Evolutionary conservation across 1,140 invertebrate genomes (phyloP).

Genomic region (Trachymyrmex cornetzi): DNA sequence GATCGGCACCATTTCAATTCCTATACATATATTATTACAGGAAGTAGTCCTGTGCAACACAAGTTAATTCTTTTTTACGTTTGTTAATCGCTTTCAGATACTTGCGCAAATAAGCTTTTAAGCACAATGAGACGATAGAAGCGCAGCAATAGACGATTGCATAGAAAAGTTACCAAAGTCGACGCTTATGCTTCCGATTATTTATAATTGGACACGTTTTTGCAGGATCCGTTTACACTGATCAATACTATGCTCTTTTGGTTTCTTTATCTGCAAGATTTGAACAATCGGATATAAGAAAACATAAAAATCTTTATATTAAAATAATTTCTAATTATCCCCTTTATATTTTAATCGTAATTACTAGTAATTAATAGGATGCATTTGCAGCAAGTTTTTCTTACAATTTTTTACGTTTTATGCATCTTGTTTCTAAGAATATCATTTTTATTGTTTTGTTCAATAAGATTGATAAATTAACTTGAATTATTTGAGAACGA

Average conservation of each 20-base stretch:
- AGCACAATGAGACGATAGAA: neutral
- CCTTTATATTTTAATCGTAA: neutral
- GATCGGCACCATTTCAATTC: constrained; percentile 34
- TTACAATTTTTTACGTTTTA: constrained; percentile 2
- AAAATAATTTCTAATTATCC: neutral
- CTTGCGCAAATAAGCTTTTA: neutral
- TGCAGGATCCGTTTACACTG: neutral
- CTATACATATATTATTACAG: neutral
- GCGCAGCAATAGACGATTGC: neutral
- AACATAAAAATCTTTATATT: neutral
- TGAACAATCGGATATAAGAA: neutral
- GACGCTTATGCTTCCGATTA: constrained; percentile 8
- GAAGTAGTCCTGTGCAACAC: neutral
- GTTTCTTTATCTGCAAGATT: neutral
- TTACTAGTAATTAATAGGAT: neutral
- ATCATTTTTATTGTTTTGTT: neutral
- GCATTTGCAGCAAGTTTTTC: constrained; percentile 14
- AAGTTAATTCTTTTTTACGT: neutral
- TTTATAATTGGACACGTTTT: neutral
- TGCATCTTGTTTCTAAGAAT: constrained; percentile 10
- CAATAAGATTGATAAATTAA: constrained; percentile 41
- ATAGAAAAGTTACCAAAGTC: neutral
- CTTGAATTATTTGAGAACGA: constrained; percentile 43
- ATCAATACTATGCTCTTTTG: neutral
- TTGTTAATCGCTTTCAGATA: constrained; percentile 25